Percentiles rank a stretch among this genome's conserved stretches.
phyloP scores from a whole-genome alignment of 2,888 invertebrate genomes.

The Pterostichus madidus region DNA sequence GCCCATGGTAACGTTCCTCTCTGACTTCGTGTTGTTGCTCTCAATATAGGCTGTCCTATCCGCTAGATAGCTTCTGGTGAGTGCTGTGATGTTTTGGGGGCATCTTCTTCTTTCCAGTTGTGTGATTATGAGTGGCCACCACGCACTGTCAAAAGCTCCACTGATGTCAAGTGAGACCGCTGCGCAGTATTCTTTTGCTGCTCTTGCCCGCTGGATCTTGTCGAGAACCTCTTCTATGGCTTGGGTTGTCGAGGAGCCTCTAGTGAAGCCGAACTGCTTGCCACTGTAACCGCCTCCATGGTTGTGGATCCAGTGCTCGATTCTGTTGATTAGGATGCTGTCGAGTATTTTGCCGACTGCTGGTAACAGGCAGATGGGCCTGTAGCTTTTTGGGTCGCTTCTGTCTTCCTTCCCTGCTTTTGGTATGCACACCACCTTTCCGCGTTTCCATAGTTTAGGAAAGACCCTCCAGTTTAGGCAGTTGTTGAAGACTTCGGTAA shows the following conservation, averaged over 20 bases:
- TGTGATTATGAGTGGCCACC: slow-evolving; percentile 70
- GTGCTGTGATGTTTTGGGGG: slow-evolving; percentile 64
- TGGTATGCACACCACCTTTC: slow-evolving; percentile 69
- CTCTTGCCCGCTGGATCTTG: background rate
- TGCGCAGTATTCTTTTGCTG: background rate
- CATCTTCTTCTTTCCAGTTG: slow-evolving; percentile 66
- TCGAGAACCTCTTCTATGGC: background rate
- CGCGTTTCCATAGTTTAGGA: slow-evolving; percentile 71
- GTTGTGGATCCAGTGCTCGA: slow-evolving; percentile 40
- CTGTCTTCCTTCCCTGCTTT: slow-evolving; percentile 69
- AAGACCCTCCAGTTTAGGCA: too few species aligned
- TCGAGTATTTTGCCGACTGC: slow-evolving; percentile 60
- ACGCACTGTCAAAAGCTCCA: slow-evolving; percentile 71
- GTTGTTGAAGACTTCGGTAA: too few species aligned
- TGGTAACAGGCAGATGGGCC: slow-evolving; percentile 69
- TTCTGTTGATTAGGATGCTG: slow-evolving; percentile 45
- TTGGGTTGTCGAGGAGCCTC: background rate
- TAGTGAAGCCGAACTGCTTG: slow-evolving; percentile 13
- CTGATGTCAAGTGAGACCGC: background rate
- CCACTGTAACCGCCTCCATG: background rate
- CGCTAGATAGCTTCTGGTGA: slow-evolving; percentile 32
- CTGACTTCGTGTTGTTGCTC: background rate
- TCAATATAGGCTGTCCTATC: slow-evolving; percentile 45
- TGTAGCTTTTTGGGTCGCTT: slow-evolving; percentile 59
- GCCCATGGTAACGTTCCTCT: slow-evolving; percentile 17